Evolutionary conservation across 2,888 invertebrate species (phyloP).

Genomic region (Lordiphosa fenestrarum): DNA sequence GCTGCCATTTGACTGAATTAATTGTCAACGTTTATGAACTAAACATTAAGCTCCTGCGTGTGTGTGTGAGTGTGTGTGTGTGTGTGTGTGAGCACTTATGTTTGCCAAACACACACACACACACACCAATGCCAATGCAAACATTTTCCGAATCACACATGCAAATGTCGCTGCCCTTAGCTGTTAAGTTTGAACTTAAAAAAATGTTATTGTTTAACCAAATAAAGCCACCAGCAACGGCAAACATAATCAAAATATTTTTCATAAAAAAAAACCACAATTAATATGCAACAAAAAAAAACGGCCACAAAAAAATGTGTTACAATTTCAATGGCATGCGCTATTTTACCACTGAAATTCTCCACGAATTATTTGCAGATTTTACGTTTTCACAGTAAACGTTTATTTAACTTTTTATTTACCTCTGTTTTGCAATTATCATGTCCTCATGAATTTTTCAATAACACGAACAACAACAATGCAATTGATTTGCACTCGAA

Average conservation of each 20-base stretch:
- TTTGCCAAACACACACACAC: constrained; percentile 24
- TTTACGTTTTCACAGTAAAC: constrained; percentile 30
- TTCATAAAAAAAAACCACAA: constrained; percentile 36
- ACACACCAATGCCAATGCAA: constrained; percentile 19
- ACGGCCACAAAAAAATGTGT: constrained; percentile 20
- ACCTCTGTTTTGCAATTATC: constrained; percentile 14
- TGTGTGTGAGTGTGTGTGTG: constrained; percentile 3
- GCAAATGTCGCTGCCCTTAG: constrained; percentile 33
- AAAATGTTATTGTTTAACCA: constrained; percentile 23
- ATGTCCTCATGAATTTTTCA: constrained; percentile 28
- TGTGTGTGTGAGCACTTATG: constrained; percentile 23
- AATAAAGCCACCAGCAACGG: constrained; percentile 26
- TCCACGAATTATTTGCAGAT: constrained; percentile 29
- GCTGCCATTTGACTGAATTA: constrained; percentile 61
- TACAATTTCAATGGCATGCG: constrained; percentile 11
- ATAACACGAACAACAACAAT: too few relatives aligned
- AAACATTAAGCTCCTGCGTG: constrained; percentile 24
- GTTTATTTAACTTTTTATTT: constrained; percentile 32
- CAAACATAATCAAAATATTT: constrained; percentile 42
- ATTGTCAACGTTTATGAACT: constrained; percentile 74
- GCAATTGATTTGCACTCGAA: constrained; percentile 26
- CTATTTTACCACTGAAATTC: constrained; percentile 16
- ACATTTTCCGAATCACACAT: constrained; percentile 31
- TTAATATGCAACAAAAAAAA: constrained; percentile 33
- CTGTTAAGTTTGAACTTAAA: constrained; percentile 12